Evolutionary conservation across 1,140 invertebrate genomes (phyloP), one percentile per base, ranked within the genome.

Genomic region (Drosophila kurseongensis): DNA sequence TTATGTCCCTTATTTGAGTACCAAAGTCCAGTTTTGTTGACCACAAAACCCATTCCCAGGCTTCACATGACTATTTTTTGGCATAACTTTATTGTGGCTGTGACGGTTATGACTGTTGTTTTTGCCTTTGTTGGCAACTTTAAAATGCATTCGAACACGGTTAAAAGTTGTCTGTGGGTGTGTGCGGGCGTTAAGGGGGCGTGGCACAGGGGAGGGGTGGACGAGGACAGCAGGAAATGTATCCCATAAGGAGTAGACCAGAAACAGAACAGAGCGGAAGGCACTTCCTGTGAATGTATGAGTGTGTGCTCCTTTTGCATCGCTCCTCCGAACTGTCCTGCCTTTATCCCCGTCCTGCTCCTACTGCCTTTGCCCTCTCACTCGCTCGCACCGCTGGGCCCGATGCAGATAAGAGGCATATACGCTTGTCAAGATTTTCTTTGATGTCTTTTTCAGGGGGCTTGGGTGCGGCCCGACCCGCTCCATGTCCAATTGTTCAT

Each of bases 361-460:
- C 48, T n/a, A 4, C n/a, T 13, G 13, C 14, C 12, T 23, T 23
- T 9, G 18, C 14, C 23, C 18, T n/a, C 56, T 60, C 40, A 50
- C 42, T 9, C 16, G 40, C 45, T 52, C 32, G 14, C 32, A 38
- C 35, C 48, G 61, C 45, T 50, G 63, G 35, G 75, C 54, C 75
- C 75, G 82, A 83, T 86, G 82, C 83, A 86, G 82, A 86, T 86
- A 88, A 86, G 83, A 68, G 71, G 79, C 83, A 86, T 78, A 82
- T 66, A 63, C 63, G 60, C 83, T 83, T 88, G 82, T 86, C 83
- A 86, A 86, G 82, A 86, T 83, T 88, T 79, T 83, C 82, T 86
- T 86, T 86, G 82, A 86, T 86, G 84, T 86, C 82, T 86, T 86
- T 88, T 86, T 86, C 82, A 86, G 88, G 83, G 88, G 65, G 67